phyloP scores from a whole-genome alignment of 2,888 invertebrate species.

The Lasioglossum villosulum region DNA sequence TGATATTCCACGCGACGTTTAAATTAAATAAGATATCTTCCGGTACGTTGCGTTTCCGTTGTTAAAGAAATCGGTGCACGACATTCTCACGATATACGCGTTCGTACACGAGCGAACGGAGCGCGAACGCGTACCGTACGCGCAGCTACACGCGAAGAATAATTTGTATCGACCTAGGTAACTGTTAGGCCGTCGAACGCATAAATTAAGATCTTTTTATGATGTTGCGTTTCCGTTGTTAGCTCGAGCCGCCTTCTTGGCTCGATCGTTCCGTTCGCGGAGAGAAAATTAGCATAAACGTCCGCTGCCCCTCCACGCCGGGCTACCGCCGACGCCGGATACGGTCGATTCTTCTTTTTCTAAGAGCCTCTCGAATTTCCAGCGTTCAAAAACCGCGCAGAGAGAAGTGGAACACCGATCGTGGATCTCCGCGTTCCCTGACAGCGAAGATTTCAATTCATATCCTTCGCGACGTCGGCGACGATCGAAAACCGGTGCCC shows the following conservation, averaged over 20 bases:
- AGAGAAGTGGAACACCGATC: background rate
- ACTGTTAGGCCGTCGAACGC: slow-evolving; percentile 32
- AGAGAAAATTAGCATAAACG: slow-evolving; percentile 47
- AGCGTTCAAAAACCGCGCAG: background rate
- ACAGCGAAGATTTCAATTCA: background rate
- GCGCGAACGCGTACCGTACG: background rate
- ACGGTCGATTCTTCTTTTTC: slow-evolving; percentile 23
- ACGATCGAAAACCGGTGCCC: background rate
- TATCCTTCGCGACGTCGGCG: background rate
- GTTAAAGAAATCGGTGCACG: slow-evolving; percentile 32
- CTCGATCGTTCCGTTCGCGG: slow-evolving; percentile 23
- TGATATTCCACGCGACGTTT: slow-evolving; percentile 13
- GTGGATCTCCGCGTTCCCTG: too few relatives aligned
- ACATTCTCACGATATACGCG: slow-evolving; percentile 41
- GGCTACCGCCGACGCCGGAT: background rate
- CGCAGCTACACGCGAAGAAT: slow-evolving; percentile 26
- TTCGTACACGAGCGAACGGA: background rate
- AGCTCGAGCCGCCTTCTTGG: slow-evolving; percentile 26
- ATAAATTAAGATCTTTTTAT: slow-evolving; percentile 52
- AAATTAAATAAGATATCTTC: slow-evolving; percentile 18
- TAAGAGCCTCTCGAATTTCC: slow-evolving; percentile 1
- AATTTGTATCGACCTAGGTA: slow-evolving; percentile 33
- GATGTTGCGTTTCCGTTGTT: slow-evolving; percentile 54
- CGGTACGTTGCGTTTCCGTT: slow-evolving; percentile 24
- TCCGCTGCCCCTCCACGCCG: background rate